Evolutionary conservation across 2,888 invertebrate genomes (phyloP).

Genomic region (Platynereis dumerilii): DNA sequence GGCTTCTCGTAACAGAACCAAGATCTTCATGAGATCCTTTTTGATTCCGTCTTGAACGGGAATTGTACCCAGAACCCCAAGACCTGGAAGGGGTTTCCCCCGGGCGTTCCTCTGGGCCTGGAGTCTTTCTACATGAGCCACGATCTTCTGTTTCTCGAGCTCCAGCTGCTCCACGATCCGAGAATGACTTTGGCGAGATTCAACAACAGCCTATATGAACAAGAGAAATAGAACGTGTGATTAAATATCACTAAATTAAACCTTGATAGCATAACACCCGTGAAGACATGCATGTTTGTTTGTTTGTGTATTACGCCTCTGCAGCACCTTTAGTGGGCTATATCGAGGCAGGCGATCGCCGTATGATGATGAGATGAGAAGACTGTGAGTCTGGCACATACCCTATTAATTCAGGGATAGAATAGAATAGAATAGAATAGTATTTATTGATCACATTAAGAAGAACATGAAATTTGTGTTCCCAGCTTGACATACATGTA

Average conservation of each 20-base stretch:
- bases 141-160: constrained; percentile 25
- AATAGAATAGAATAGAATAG: no score
- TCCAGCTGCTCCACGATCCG: constrained; percentile 28
- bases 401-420: no score
- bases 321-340: no score
- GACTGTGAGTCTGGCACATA: no score
- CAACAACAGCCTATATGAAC: constrained; percentile 10
- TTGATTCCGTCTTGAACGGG: constrained; percentile 15
- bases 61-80: constrained; percentile 14
- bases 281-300: no score
- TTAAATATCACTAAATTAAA: background rate
- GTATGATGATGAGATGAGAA: no score
- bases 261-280: no score
- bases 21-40: constrained; percentile 41
- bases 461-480: no score
- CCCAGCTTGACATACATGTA: no score
- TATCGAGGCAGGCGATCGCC: no score
- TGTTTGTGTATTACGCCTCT: no score
- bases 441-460: no score
- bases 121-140: constrained; percentile 21
- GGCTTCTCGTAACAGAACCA: constrained; percentile 55
- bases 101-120: constrained; percentile 8
- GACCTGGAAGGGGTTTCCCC: constrained; percentile 15
- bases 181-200: constrained; percentile 23
- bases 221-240: background rate